phyloP scores from a whole-genome alignment of 2,113 vertebrate species.

The Bufo bufo region DNA sequence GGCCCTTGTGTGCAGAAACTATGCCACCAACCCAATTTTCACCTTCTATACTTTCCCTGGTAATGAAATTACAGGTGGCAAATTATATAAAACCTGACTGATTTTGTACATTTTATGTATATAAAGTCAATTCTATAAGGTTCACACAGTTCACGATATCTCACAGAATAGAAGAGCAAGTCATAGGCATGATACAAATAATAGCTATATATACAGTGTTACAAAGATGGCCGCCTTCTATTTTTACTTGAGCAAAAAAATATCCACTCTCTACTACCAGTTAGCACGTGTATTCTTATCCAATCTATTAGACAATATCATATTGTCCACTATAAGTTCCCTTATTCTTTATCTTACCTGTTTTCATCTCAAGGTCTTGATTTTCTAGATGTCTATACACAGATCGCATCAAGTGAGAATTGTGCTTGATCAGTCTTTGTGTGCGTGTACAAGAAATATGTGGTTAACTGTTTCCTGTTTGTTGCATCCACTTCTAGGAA shows the following conservation, averaged over 20 bases:
- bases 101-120: neutral
- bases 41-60: neutral
- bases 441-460: neutral
- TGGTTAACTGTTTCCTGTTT: slow-evolving; percentile 37
- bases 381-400: neutral
- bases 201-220: too few species aligned
- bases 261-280: neutral
- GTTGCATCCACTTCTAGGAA: slow-evolving; percentile 42
- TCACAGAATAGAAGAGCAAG: neutral
- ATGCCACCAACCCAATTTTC: neutral
- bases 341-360: slow-evolving; percentile 18
- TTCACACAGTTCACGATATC: neutral
- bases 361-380: neutral
- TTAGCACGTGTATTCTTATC: neutral
- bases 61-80: neutral
- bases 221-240: too few species aligned
- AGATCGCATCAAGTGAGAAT: neutral
- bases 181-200: neutral
- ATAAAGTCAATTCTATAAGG: neutral
- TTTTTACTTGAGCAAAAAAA: neutral
- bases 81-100: neutral
- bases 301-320: neutral
- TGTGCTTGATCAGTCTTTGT: neutral
- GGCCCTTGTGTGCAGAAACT: neutral
- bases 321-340: neutral